Percentiles rank a stretch among this genome's conserved stretches.
These are phyloP conservation scores for Caenorhabditis panamensis DNA, from an alignment of 2,888 invertebrate genomes.

Conservation along the genomic window DNA sequence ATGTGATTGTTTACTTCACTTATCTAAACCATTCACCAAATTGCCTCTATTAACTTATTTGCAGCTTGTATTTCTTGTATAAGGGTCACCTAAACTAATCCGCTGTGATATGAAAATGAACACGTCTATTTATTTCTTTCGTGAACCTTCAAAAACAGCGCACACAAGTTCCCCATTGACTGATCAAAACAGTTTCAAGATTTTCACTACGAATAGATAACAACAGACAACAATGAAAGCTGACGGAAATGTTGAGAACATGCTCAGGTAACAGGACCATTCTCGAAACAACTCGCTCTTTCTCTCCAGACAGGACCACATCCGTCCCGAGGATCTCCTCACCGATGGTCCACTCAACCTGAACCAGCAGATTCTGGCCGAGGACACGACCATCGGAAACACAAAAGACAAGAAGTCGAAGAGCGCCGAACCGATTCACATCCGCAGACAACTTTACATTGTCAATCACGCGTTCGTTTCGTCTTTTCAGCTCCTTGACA, in stretches of 20 bases:
- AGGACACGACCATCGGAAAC: conserved; percentile 38
- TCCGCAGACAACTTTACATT: conserved; percentile 4
- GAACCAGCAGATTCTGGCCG: conserved; percentile 12
- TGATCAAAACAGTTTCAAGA: too few relatives aligned
- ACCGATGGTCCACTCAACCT: conserved; percentile 46
- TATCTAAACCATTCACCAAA: not conserved
- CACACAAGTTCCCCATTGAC: too few relatives aligned
- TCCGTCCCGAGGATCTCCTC: conserved; percentile 38
- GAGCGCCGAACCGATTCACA: not conserved
- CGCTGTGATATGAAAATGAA: conserved; percentile 27
- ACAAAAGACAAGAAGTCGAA: conserved; percentile 22
- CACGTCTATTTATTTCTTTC: conserved; percentile 19
- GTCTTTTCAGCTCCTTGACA: not conserved
- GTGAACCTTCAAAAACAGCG: too few relatives aligned
- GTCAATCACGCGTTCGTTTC: conserved; percentile 14
- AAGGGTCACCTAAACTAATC: conserved; percentile 22
- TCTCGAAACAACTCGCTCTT: too few relatives aligned
- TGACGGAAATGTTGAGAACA: conserved; percentile 15
- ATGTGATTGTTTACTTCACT: not conserved
- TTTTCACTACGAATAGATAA: too few relatives aligned
- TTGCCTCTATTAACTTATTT: not conserved
- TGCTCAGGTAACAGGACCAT: conserved; percentile 20
- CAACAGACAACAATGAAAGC: conserved; percentile 17
- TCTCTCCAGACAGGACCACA: conserved; percentile 28
- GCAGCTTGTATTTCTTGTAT: conserved; percentile 21